phyloP scores from a whole-genome alignment of 2,113 vertebrate species.

The Corythoichthys haematopterus region DNA sequence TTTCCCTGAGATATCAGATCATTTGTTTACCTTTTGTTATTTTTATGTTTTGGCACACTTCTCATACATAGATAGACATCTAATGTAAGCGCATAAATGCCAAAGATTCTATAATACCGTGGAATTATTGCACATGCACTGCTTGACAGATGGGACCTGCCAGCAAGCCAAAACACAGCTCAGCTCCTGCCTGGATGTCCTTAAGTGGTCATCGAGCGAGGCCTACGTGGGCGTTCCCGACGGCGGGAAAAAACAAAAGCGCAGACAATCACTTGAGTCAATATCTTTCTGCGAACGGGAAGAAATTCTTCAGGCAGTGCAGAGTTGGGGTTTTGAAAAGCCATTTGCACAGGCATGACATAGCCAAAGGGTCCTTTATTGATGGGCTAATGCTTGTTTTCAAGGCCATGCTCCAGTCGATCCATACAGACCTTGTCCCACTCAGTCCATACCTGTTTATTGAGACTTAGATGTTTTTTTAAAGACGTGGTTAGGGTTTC shows the following conservation, averaged over 20 bases:
- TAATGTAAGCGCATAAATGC: not conserved
- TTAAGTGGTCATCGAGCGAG: conserved; percentile 56
- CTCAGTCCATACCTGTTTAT: not conserved
- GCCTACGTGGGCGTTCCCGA: conserved; percentile 26
- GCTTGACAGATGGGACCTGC: conserved; percentile 64
- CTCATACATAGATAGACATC: not conserved
- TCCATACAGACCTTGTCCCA: not conserved
- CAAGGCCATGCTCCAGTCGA: not conserved
- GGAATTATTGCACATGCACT: not conserved
- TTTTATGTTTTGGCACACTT: not conserved
- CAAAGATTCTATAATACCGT: not conserved
- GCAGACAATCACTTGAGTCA: conserved; percentile 15
- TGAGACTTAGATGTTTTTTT: not conserved
- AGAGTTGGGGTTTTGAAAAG: conserved; percentile 13
- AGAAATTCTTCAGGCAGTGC: conserved; percentile 1
- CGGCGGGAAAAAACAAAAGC: not conserved
- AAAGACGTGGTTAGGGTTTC: too few relatives aligned
- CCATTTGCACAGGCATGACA: conserved; percentile 4
- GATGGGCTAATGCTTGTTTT: conserved; percentile 12
- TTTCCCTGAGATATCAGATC: not conserved
- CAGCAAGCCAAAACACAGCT: conserved; percentile 51
- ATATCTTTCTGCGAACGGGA: conserved; percentile 15
- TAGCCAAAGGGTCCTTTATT: not conserved
- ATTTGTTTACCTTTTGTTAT: not conserved
- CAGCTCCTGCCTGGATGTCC: conserved; percentile 38